Evolutionary conservation across 2,888 invertebrate genomes (phyloP), one percentile per base, ranked within the genome.

Genomic region (Tenthredo scrophulariae): DNA sequence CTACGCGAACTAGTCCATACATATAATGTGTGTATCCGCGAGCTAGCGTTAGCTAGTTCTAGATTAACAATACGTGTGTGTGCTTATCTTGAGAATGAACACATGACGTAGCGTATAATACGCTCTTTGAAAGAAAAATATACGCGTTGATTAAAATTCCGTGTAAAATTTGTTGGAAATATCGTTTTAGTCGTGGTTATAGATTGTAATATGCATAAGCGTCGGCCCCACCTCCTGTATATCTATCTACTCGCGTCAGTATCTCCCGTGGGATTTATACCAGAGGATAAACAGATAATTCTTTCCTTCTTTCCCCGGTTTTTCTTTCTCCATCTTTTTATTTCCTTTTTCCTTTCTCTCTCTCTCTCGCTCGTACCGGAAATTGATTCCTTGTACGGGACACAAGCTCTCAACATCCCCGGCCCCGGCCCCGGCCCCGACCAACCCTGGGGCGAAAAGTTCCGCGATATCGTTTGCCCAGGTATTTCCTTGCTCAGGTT

Each of bases 311-410:
- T 74, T 43, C 22, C 22, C 43, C 4, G 9, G 3, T 74, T 74
- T 43, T 22, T 5, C 22, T 22, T 74, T 43, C 26, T 26, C 40
- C 22, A 18, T 43, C n/a, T 18, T 74, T 37, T 13, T 74, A 18
- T 70, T 70, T 37, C 37, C 43, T 40, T 22, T 72, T 43, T 37
- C 43, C 43, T 72, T 18, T 22, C 43, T 74, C 18, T 29, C 10
- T 43, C 15, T 2, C 40, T 15, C 22, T 74, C 43, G 13, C 26
- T 22, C 26, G 26, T 67, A 67, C 67, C 67, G 33, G 67, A 67
- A 67, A 67, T 67, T 67, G 67, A 67, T 67, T 67, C 67, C 67
- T 67, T 67, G 33, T 67, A 67, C 67, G 67, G 67, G 67, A 74
- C 72, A 74, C 72, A 22, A 43, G 43, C 40, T 43, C 43, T 43